A percentile compares a stretch with the other conserved stretches of the same genome.
Evolutionary conservation across 2,888 invertebrate genomes (phyloP).

Genomic region (Sarcophaga subvicina): DNA sequence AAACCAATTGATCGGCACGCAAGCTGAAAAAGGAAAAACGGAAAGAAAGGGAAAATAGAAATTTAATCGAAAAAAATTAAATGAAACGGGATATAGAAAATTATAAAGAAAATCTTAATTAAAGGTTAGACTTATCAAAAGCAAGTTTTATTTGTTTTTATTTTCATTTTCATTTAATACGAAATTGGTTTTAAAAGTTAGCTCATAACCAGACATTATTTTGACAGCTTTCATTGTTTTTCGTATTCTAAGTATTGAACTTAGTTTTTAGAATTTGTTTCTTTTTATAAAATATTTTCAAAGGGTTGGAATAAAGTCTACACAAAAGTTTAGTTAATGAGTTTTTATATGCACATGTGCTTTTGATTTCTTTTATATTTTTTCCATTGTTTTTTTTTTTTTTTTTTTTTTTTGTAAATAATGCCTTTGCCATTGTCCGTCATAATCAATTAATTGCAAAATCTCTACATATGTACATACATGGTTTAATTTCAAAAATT

Average conservation of each 20-base stretch:
- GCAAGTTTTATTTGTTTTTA: conserved; percentile 11
- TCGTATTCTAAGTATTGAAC: too few relatives aligned
- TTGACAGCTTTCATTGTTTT: too few relatives aligned
- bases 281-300: too few relatives aligned
- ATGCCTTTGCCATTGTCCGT: not conserved
- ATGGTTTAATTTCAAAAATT: not conserved
- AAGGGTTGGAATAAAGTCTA: not conserved
- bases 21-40: conserved; percentile 83
- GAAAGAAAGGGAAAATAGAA: conserved; percentile 17
- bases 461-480: not conserved
- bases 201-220: too few relatives aligned
- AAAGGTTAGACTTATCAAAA: conserved; percentile 7
- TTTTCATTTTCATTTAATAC: too few relatives aligned
- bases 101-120: conserved; percentile 21
- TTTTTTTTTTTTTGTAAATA: not conserved
- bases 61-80: conserved; percentile 3
- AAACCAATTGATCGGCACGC: conserved; percentile 83
- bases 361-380: not conserved
- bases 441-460: conserved; percentile 30
- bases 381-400: too few relatives aligned
- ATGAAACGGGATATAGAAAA: conserved; percentile 46
- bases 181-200: too few relatives aligned
- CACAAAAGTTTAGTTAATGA: too few relatives aligned
- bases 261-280: too few relatives aligned
- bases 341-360: too few relatives aligned